phyloP scores from a whole-genome alignment of 2,797 vertebrate genomes.

The Aselliscus stoliczkanus region DNA sequence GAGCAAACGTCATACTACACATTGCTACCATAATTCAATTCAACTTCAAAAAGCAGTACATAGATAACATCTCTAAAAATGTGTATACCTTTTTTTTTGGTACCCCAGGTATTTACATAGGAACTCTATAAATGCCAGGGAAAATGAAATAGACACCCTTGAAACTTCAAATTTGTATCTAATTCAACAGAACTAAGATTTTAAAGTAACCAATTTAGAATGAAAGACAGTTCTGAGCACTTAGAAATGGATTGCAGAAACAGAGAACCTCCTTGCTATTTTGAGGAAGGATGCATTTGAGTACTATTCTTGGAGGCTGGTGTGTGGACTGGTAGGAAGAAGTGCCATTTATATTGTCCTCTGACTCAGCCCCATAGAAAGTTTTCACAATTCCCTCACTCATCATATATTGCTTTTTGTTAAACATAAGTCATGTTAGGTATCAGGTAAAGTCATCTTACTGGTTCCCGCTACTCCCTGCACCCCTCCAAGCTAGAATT shows the following conservation, averaged over 20 bases:
- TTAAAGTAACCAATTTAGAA: not conserved
- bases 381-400: not conserved
- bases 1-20: too few species aligned
- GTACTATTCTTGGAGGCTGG: not conserved
- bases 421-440: not conserved
- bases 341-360: not conserved
- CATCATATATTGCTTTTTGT: not conserved
- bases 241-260: not conserved
- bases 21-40: too few species aligned
- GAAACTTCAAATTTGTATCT: not conserved
- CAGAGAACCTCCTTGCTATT: not conserved
- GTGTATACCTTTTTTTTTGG: too few species aligned
- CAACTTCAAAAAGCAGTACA: too few species aligned
- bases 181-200: slow-evolving; percentile 18
- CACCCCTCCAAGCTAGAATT: not conserved
- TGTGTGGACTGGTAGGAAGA: not conserved
- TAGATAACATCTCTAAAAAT: too few species aligned
- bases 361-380: not conserved
- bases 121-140: not conserved
- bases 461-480: not conserved
- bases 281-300: not conserved
- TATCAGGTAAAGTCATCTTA: not conserved
- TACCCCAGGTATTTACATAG: not conserved
- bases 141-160: not conserved
- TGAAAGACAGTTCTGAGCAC: not conserved